phyloP scores from a whole-genome alignment of 2,797 vertebrate species.

The Poecilia picta region DNA sequence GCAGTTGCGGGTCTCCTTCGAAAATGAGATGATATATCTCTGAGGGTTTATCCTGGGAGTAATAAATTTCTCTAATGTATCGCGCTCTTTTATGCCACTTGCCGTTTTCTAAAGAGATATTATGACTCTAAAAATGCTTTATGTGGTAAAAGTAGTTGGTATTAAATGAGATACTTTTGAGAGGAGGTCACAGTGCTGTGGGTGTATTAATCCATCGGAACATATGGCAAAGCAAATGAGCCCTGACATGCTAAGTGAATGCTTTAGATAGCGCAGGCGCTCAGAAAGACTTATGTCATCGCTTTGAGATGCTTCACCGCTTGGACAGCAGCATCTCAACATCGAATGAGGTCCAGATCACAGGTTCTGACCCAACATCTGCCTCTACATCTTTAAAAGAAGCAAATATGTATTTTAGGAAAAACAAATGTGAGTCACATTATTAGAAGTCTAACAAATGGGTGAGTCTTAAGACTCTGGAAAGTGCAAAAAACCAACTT shows the following conservation, averaged over 20 bases:
- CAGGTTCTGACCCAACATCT: slow-evolving; percentile 20
- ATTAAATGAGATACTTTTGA: slow-evolving; percentile 51
- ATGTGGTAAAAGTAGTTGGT: slow-evolving; percentile 33
- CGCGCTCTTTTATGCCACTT: slow-evolving; percentile 42
- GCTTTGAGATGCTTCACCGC: slow-evolving; percentile 32
- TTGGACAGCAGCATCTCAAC: slow-evolving; percentile 24
- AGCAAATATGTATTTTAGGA: background rate
- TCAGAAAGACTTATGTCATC: slow-evolving; percentile 23
- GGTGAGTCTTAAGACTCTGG: background rate
- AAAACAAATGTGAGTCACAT: background rate
- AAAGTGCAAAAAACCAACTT: background rate
- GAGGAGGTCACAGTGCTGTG: slow-evolving; percentile 44
- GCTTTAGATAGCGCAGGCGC: slow-evolving; percentile 49
- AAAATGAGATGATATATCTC: slow-evolving; percentile 59
- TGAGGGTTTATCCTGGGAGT: slow-evolving; percentile 45
- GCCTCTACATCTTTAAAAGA: slow-evolving; percentile 6
- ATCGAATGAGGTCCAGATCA: slow-evolving; percentile 30
- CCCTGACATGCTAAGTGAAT: slow-evolving; percentile 51
- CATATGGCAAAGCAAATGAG: slow-evolving; percentile 62
- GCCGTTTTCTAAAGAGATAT: slow-evolving; percentile 39
- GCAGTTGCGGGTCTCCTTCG: slow-evolving; percentile 25
- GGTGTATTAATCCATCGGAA: slow-evolving; percentile 60
- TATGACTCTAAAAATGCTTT: slow-evolving; percentile 18
- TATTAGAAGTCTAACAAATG: background rate
- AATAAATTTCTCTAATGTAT: slow-evolving; percentile 54